phyloP scores from a whole-genome alignment of 2,797 vertebrate species.

The Alcedo atthis region DNA sequence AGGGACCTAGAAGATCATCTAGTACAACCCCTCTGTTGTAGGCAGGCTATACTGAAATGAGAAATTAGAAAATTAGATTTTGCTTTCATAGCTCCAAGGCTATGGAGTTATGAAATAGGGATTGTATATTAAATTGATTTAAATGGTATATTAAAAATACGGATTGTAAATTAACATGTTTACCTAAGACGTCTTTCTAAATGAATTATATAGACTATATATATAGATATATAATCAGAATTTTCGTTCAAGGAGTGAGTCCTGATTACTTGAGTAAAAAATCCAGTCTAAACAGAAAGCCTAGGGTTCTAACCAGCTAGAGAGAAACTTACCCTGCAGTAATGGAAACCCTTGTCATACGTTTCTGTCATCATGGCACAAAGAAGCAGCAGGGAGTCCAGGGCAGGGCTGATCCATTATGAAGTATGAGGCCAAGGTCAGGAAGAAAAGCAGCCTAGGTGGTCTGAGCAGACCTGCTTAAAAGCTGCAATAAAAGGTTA shows the following conservation, averaged over 20 bases:
- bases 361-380: not conserved
- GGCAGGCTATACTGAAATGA: not conserved
- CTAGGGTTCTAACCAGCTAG: not conserved
- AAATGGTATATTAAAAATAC: not conserved
- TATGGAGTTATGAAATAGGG: not conserved
- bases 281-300: not conserved
- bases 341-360: not conserved
- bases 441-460: conserved; percentile 42
- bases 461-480: not conserved
- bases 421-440: not conserved
- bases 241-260: not conserved
- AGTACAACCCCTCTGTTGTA: too few species aligned
- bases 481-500: not conserved
- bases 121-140: not conserved
- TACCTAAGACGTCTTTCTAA: not conserved
- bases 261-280: not conserved
- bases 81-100: not conserved
- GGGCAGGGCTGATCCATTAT: not conserved
- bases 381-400: not conserved
- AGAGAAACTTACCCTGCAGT: not conserved
- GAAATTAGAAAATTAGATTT: not conserved
- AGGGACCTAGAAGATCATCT: too few species aligned
- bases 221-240: not conserved
- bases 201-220: not conserved
- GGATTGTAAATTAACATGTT: not conserved